Evolutionary conservation across 2,797 vertebrate genomes (phyloP), one percentile per base, ranked within the genome.

Genomic region (Myotis pilosus): DNA sequence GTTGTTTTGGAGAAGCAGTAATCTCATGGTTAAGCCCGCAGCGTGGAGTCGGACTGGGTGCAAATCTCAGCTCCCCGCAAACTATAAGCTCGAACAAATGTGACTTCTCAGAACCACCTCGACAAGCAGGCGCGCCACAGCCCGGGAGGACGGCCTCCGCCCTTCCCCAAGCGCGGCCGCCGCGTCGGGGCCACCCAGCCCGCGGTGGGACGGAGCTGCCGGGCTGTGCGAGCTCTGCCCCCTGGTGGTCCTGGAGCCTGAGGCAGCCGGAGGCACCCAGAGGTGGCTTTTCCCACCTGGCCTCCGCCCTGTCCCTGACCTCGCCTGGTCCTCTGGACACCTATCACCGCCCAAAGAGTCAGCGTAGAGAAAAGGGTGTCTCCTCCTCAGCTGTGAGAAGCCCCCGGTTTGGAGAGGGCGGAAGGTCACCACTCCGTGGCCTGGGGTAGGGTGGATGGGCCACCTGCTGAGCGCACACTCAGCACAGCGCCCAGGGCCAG

Each of bases 171-270:
- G 13, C 22, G 23, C n/a, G 8, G 38, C n/a, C 10, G 55, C 55
- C 30, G 60, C 25, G 12, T 30, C 12, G 5, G 8, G 57, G 57
- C 57, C 57, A 12, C 5, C 20, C 9, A 2, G 23, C 23, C 25
- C 11, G 25, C 25, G 11, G 11, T 11, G n/a, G 47, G 30, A 41
- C 11, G 0, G 1, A 30, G 49, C 28, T 5, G 19, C 81, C 55
- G n/a, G 76, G 72, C 36, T 25, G 53, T 49, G 51, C 69, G 16
- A 47, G 36, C 38, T 41, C 83, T 93, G 95, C 96, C 97, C 95
- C 81, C 97, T 97, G 91, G 72, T 89, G 97, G 94, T 71, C 66
- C 57, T 20, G 30, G 44, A 62, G 41, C 74, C 44, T 8, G 8
- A 20, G 53, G 16, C 6, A 0, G 25, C 38, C 12, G 23, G 20